These are phyloP conservation scores for Gallinago paraguaiae DNA, from an alignment of 2,113 vertebrate species.

Conservation along the genomic window DNA sequence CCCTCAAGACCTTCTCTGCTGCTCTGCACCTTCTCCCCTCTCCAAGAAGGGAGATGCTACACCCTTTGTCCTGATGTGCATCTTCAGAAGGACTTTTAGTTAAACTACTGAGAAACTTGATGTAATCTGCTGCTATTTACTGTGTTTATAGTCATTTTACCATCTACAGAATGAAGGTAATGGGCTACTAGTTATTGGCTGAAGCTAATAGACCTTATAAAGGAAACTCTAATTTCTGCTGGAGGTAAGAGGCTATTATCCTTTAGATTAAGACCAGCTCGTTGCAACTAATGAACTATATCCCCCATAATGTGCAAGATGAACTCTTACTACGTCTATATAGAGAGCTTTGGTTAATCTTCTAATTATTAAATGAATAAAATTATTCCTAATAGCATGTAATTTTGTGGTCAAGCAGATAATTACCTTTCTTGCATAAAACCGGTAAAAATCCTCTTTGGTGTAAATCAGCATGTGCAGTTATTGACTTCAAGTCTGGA, in stretches of 20 bases:
- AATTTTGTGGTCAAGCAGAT: constrained; percentile 27
- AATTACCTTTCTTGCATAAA: not conserved
- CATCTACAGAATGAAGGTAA: not conserved
- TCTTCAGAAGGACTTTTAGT: not conserved
- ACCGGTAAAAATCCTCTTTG: not conserved
- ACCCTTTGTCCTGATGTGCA: not conserved
- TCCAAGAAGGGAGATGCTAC: fast-evolving
- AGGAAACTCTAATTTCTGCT: not conserved
- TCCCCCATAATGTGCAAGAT: not conserved
- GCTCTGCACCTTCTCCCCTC: not conserved
- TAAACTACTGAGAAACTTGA: not conserved
- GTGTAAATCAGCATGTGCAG: not conserved
- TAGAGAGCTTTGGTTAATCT: not conserved
- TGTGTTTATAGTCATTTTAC: no score
- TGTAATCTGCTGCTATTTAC: not conserved
- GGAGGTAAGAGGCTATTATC: not conserved
- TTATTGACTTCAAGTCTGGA: not conserved
- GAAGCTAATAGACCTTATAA: not conserved
- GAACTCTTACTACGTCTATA: not conserved
- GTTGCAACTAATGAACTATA: not conserved
- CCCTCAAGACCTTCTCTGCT: not conserved
- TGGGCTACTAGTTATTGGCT: not conserved
- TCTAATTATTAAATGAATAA: constrained; percentile 14
- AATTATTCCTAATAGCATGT: not conserved
- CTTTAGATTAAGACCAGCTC: not conserved